These are phyloP conservation scores for Dromococcyx pavoninus DNA, from an alignment of 2,797 vertebrate species.

Conservation along the genomic window DNA sequence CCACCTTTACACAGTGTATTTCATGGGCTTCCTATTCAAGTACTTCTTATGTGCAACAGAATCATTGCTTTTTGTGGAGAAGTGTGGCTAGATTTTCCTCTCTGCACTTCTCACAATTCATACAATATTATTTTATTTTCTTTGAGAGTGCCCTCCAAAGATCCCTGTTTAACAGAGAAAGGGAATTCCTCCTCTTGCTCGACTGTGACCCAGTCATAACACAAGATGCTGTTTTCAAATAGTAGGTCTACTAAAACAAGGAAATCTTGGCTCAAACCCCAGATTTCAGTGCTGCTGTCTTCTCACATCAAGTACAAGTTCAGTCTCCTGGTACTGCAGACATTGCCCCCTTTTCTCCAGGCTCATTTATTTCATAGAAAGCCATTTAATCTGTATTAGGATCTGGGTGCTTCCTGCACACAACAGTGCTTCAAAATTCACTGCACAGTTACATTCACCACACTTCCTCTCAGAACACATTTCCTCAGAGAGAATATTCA, in stretches of 20 bases:
- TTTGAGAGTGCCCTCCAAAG: not conserved
- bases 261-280: slow-evolving; percentile 10
- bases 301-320: not conserved
- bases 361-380: not conserved
- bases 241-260: not conserved
- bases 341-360: not conserved
- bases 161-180: not conserved
- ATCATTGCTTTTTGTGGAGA: not conserved
- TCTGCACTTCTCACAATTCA: not conserved
- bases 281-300: not conserved
- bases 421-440: not conserved
- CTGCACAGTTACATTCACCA: not conserved
- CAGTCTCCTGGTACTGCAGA: not conserved
- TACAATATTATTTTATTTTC: not conserved
- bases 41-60: not conserved
- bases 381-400: not conserved
- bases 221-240: not conserved
- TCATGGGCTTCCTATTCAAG: not conserved
- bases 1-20: not conserved
- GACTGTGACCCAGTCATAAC: not conserved
- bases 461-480: not conserved
- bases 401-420: not conserved
- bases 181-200: not conserved
- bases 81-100: not conserved
- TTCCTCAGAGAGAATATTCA: not conserved